These are phyloP conservation scores for Lithophane socia DNA, from an alignment of 2,888 invertebrate genomes.

Conservation along the genomic window DNA sequence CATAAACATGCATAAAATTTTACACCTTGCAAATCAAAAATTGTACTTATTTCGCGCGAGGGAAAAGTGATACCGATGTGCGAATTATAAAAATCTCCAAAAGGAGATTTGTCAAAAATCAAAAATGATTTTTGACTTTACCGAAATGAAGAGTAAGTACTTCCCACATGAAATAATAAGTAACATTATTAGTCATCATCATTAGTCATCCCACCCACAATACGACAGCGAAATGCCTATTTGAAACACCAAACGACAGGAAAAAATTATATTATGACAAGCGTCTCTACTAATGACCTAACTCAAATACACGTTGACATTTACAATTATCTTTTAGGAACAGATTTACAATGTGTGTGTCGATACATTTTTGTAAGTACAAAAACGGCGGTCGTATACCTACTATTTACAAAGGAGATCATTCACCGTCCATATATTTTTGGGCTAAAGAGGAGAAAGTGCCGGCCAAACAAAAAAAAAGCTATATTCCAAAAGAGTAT, in stretches of 20 bases:
- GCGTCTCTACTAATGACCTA: not conserved
- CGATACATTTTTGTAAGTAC: conserved; percentile 12
- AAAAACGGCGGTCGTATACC: not conserved
- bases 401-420: no score
- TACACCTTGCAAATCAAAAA: not conserved
- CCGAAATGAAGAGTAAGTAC: not conserved
- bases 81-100: not conserved
- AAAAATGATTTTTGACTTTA: no score
- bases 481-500: no score
- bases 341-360: conserved; percentile 14
- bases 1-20: not conserved
- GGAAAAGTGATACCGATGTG: not conserved
- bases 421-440: no score
- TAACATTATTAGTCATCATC: conserved; percentile 29
- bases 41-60: not conserved
- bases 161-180: not conserved
- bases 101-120: no score
- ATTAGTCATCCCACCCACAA: not conserved
- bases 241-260: conserved; percentile 3
- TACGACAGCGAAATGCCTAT: conserved; percentile 12
- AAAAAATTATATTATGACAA: conserved; percentile 2
- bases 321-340: not conserved
- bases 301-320: conserved; percentile 18
- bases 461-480: no score
- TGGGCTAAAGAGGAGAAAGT: no score